A percentile compares a stretch with the other conserved stretches of the same genome.
Evolutionary conservation across 2,797 vertebrate genomes (phyloP).

Genomic region (Centropyge bicolor): DNA sequence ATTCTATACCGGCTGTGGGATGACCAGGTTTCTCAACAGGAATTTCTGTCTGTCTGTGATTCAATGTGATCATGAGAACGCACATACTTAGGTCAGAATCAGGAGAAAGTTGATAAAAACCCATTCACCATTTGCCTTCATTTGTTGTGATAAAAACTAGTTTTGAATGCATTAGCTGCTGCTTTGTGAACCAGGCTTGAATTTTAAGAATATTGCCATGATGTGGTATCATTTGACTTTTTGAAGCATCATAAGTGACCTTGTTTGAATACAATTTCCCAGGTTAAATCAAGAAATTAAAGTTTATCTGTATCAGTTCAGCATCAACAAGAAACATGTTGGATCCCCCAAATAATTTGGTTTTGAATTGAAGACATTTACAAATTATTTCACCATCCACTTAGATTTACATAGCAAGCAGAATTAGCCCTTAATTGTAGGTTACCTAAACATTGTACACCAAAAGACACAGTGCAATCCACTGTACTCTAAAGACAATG

Average conservation of each 20-base stretch:
- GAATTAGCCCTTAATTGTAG: background rate
- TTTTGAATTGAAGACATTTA: background rate
- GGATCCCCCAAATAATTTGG: background rate
- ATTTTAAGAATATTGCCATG: background rate
- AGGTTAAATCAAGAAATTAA: background rate
- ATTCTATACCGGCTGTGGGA: background rate
- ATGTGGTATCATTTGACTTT: background rate
- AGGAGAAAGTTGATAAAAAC: conserved; percentile 13
- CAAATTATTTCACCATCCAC: background rate
- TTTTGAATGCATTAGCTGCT: background rate
- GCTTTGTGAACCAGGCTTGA: background rate
- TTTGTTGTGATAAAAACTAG: background rate
- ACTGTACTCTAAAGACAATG: background rate
- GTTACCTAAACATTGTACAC: background rate
- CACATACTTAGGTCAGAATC: conserved; percentile 1
- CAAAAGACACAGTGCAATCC: background rate
- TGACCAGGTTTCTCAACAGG: background rate
- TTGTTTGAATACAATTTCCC: background rate
- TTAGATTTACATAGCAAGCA: background rate
- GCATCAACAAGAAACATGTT: background rate
- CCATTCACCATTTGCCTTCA: background rate
- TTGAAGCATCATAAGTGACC: background rate
- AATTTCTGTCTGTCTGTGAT: background rate
- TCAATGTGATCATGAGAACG: background rate
- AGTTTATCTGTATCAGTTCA: background rate